Conservation (phyloP, 2,888 invertebrate genomes). For the Synergus japonicus region DNA sequence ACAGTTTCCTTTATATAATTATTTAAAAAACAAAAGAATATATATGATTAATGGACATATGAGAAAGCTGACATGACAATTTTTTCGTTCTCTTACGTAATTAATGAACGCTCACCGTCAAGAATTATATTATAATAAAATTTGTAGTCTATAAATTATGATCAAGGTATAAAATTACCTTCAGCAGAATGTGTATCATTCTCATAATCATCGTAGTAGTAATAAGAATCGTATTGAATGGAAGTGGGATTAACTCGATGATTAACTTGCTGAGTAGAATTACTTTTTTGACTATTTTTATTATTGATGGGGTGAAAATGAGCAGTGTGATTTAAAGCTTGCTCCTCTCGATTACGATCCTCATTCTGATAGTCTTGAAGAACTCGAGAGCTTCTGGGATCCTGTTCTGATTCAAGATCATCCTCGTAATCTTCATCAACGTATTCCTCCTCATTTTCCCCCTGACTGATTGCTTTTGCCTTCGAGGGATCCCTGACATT, state of each 20-base stretch:
- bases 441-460: conserved; percentile 41
- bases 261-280: conserved; percentile 56
- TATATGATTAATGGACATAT: no score
- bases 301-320: conserved; percentile 45
- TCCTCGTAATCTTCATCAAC: conserved; percentile 50
- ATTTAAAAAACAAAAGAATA: no score
- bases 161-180: conserved; percentile 7
- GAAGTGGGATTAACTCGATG: conserved; percentile 61
- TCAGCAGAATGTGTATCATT: conserved; percentile 60
- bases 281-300: conserved; percentile 28
- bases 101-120: not conserved
- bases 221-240: conserved; percentile 62
- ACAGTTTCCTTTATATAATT: no score
- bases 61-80: no score
- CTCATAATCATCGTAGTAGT: conserved; percentile 72
- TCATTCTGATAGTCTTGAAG: conserved; percentile 41
- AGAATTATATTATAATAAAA: not conserved
- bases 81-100: not conserved
- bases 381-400: conserved; percentile 49
- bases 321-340: conserved; percentile 50
- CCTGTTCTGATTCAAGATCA: conserved; percentile 46
- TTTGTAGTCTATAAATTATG: not conserved
- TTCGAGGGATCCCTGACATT: conserved; percentile 58
- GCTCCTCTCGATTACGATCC: conserved; percentile 45
- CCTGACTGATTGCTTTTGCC: conserved; percentile 42